These are phyloP conservation scores for Drosophila busckii DNA, from an alignment of 1,140 invertebrate species.

Conservation along the genomic window DNA sequence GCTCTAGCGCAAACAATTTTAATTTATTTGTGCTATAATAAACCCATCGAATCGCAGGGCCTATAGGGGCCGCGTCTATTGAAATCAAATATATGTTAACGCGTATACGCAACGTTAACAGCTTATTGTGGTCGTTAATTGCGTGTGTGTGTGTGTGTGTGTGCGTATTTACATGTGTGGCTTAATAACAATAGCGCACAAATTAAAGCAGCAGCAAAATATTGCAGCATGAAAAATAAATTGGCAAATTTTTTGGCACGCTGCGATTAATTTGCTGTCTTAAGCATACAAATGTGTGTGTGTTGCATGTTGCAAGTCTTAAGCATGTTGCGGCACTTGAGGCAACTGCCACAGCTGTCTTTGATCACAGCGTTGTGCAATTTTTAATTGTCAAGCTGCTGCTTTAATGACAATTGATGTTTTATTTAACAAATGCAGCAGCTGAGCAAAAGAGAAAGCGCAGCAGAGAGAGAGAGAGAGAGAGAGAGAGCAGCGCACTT, in stretches of 20 bases:
- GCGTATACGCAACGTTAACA: conserved; percentile 36
- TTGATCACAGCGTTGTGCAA: conserved; percentile 42
- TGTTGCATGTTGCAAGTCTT: no score
- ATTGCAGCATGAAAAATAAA: background rate
- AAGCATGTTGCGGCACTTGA: conserved; percentile 28
- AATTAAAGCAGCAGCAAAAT: conserved; percentile 27
- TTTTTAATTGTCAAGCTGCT: conserved; percentile 65
- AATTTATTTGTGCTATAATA: conserved; percentile 74
- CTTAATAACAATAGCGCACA: conserved; percentile 27
- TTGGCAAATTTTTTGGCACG: conserved; percentile 8
- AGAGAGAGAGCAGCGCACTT: conserved; percentile 25
- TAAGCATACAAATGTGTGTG: conserved; percentile 5
- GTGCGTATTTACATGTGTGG: conserved; percentile 34
- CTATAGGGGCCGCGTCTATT: conserved; percentile 8
- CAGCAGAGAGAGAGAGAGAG: background rate
- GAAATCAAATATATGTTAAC: conserved; percentile 49
- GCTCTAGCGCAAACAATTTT: conserved; percentile 72
- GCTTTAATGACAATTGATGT: conserved; percentile 70
- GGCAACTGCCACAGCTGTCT: conserved; percentile 31
- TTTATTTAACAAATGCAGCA: conserved; percentile 70
- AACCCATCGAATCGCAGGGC: conserved; percentile 52
- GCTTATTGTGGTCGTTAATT: conserved; percentile 26
- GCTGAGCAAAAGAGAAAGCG: conserved; percentile 39
- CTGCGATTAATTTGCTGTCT: conserved; percentile 17
- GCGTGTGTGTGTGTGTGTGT: background rate